Percentiles rank a stretch among this genome's conserved stretches.
Evolutionary conservation across 2,113 vertebrate species (phyloP).

Genomic region (Cichladusa arquata): DNA sequence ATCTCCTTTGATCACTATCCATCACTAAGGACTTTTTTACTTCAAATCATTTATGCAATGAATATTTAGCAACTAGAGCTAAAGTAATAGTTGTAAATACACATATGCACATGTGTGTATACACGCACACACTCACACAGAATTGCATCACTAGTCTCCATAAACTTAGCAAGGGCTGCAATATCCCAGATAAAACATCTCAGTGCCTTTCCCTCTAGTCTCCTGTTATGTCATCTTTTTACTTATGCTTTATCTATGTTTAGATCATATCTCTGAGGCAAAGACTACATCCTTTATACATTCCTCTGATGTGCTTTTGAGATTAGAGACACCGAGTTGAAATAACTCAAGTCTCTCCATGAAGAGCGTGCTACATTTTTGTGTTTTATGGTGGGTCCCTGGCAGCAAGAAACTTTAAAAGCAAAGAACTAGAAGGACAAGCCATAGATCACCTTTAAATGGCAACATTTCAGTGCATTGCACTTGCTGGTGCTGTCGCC

Average conservation of each 20-base stretch:
- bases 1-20: not conserved
- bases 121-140: not conserved
- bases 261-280: slow-evolving; percentile 8
- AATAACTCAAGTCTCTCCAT: slow-evolving; percentile 29
- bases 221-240: slow-evolving; percentile 17
- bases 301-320: slow-evolving; percentile 26
- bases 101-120: accelerated
- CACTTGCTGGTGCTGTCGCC: not conserved
- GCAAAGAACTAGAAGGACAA: not conserved
- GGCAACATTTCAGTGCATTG: not conserved
- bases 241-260: not conserved
- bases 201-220: not conserved
- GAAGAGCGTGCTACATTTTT: not conserved
- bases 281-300: slow-evolving; percentile 3
- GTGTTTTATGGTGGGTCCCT: not conserved
- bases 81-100: not conserved
- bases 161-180: not conserved
- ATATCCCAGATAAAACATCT: not conserved
- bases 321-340: not conserved
- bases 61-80: not conserved
- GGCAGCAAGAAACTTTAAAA: not conserved
- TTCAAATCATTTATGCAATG: not conserved
- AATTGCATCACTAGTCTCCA: not conserved
- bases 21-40: not conserved
- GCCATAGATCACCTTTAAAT: slow-evolving; percentile 12